Evolutionary conservation across 2,113 vertebrate genomes (phyloP).

Genomic region (Lasiurus cinereus): DNA sequence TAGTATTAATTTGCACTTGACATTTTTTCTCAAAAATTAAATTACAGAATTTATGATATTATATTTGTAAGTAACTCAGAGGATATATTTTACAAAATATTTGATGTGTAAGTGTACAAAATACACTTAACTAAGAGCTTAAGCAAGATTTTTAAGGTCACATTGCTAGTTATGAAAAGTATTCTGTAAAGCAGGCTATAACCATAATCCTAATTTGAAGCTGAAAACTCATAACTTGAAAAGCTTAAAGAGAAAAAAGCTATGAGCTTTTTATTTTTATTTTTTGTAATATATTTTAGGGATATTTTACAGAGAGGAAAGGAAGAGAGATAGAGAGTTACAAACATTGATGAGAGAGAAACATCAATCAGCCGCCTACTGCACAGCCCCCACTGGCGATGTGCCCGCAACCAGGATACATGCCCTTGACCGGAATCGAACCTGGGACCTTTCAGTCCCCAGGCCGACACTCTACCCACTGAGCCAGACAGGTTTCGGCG

Average conservation of each 20-base stretch:
- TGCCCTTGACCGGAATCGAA: too few species aligned
- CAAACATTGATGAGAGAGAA: too few species aligned
- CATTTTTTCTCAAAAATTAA: background rate
- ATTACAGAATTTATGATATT: background rate
- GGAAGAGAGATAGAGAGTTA: too few species aligned
- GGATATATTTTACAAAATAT: background rate
- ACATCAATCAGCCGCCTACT: too few species aligned
- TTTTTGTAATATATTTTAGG: too few species aligned
- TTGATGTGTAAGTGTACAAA: background rate
- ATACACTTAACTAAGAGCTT: background rate
- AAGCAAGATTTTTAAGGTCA: background rate
- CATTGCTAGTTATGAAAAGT: background rate
- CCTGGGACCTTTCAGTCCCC: too few species aligned
- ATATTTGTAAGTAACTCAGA: background rate
- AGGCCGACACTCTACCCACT: too few species aligned
- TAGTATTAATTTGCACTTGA: background rate
- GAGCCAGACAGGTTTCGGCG: too few species aligned
- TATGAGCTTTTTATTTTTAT: background rate
- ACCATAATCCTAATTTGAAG: background rate
- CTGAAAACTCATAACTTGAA: background rate
- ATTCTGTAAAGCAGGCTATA: background rate
- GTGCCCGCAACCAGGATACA: too few species aligned
- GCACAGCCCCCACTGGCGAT: too few species aligned
- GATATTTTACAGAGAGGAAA: too few species aligned
- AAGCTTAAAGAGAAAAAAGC: background rate